Conservation (phyloP, 1,140 invertebrate species). For the Mactra quadrangularis region DNA sequence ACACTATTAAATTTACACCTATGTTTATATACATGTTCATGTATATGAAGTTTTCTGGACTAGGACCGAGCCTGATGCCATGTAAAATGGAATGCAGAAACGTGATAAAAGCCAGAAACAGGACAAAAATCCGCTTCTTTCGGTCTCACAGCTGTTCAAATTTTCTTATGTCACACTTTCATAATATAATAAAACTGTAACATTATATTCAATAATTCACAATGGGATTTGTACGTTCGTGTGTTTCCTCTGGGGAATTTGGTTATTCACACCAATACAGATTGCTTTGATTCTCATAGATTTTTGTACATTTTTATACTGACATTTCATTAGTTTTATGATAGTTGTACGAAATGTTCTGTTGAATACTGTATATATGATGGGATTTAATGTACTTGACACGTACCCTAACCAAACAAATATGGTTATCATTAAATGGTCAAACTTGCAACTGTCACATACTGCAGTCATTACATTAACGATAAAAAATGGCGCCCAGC, state of each 20-base stretch:
- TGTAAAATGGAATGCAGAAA: too few relatives aligned
- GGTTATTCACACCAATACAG: slow-evolving; percentile 46
- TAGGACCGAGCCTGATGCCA: too few relatives aligned
- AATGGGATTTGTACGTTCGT: slow-evolving; percentile 36
- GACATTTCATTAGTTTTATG: slow-evolving; percentile 77
- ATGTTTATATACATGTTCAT: too few relatives aligned
- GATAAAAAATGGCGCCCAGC: slow-evolving; percentile 83
- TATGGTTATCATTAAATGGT: slow-evolving; percentile 70
- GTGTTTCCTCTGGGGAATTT: neutral
- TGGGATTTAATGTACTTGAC: slow-evolving; percentile 82
- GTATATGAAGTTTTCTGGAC: too few relatives aligned
- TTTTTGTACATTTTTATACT: slow-evolving; percentile 69
- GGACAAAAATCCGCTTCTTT: too few relatives aligned
- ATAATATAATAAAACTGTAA: too few relatives aligned
- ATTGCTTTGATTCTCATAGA: slow-evolving; percentile 54
- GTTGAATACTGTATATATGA: slow-evolving; percentile 83
- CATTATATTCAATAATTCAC: too few relatives aligned
- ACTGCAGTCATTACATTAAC: slow-evolving; percentile 78
- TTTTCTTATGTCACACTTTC: too few relatives aligned
- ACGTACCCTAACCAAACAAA: slow-evolving; percentile 82
- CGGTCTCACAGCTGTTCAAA: too few relatives aligned
- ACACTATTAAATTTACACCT: too few relatives aligned
- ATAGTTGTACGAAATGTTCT: slow-evolving; percentile 80
- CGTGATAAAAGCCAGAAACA: too few relatives aligned
- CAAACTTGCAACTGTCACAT: slow-evolving; percentile 85